Conservation (phyloP, 2,888 invertebrate species). For the Hermaeophaga mercurialis region DNA sequence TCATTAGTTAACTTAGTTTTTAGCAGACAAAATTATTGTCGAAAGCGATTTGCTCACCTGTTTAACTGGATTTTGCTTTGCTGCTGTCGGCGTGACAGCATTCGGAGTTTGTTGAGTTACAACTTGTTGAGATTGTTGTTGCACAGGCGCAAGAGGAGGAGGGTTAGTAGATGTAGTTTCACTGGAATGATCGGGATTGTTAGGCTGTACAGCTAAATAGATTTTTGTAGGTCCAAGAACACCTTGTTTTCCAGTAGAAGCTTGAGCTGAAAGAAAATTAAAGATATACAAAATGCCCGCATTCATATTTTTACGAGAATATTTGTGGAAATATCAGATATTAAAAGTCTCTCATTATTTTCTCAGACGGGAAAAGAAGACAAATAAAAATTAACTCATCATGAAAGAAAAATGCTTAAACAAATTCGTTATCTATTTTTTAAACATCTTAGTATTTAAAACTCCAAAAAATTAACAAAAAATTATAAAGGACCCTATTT, state of each 20-base stretch:
- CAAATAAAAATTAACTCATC: too few species aligned
- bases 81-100: conserved; percentile 1
- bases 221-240: conserved; percentile 86
- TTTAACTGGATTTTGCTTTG: conserved; percentile 38
- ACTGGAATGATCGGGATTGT: conserved; percentile 51
- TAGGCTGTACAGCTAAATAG: conserved; percentile 84
- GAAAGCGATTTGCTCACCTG: conserved; percentile 56
- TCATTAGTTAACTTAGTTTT: too few species aligned
- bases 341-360: too few species aligned
- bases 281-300: neutral
- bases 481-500: too few species aligned
- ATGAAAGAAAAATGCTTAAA: too few species aligned
- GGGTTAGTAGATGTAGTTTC: conserved; percentile 53
- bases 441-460: too few species aligned
- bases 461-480: too few species aligned
- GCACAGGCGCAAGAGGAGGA: conserved; percentile 62
- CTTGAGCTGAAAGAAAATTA: conserved; percentile 68
- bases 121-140: conserved; percentile 56
- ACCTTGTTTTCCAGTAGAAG: conserved; percentile 82
- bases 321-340: too few species aligned
- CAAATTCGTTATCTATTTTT: too few species aligned
- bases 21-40: too few species aligned
- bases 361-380: too few species aligned
- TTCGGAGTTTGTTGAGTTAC: conserved; percentile 42
- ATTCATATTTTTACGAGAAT: too few species aligned